phyloP scores from a whole-genome alignment of 2,113 vertebrate species.

The Tapirus terrestris region DNA sequence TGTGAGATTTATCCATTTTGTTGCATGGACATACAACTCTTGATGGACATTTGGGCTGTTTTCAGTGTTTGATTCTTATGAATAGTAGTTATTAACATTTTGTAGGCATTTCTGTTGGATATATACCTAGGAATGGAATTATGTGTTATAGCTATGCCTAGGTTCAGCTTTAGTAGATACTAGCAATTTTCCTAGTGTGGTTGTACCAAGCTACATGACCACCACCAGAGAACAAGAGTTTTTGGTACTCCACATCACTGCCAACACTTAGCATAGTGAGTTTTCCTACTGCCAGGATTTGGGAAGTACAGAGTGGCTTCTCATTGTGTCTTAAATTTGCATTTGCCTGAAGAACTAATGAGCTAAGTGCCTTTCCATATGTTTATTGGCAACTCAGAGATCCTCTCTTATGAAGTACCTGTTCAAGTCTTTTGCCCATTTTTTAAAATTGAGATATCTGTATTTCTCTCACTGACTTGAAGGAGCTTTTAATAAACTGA shows the following conservation, averaged over 20 bases:
- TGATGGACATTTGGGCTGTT: background rate
- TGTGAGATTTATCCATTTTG: background rate
- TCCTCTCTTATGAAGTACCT: conserved; percentile 2
- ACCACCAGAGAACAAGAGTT: background rate
- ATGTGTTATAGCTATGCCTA: background rate
- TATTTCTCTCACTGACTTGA: background rate
- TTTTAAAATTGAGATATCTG: background rate
- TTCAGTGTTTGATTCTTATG: background rate
- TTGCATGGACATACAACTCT: background rate
- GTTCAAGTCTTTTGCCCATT: background rate
- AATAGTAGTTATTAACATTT: background rate
- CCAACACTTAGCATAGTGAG: background rate
- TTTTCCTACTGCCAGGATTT: background rate
- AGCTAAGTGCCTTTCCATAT: background rate
- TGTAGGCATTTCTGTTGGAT: background rate
- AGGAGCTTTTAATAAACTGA: background rate
- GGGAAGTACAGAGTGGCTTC: background rate
- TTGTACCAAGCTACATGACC: background rate
- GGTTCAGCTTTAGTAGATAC: background rate
- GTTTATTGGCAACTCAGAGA: background rate
- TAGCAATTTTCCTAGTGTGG: background rate
- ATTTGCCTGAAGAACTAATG: background rate
- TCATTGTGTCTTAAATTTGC: background rate
- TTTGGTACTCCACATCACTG: background rate
- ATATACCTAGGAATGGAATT: background rate